These are phyloP conservation scores for Morinoia aosen DNA, from an alignment of 2,888 invertebrate species.

Conservation along the genomic window DNA sequence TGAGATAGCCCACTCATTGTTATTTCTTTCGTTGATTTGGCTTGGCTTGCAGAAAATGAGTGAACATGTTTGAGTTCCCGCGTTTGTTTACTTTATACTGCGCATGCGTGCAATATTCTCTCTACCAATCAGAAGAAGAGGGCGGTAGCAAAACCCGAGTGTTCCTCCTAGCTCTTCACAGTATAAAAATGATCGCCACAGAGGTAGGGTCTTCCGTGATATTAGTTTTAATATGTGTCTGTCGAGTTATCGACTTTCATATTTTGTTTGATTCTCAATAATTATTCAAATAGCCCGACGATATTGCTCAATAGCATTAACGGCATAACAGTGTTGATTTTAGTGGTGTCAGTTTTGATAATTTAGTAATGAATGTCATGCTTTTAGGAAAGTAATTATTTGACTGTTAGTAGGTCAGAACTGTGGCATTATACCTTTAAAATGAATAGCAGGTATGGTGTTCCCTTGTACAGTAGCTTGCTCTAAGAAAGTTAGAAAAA, in stretches of 20 bases:
- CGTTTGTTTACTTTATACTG: background rate
- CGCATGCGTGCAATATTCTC: conserved; percentile 25
- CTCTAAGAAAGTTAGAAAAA: background rate
- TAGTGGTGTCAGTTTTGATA: background rate
- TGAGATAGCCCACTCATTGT: no score
- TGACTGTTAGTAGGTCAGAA: background rate
- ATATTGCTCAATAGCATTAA: background rate
- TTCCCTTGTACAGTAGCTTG: background rate
- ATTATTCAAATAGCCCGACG: background rate
- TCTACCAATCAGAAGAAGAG: conserved; percentile 60
- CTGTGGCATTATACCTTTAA: background rate
- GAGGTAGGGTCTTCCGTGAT: conserved; percentile 58
- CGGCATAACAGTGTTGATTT: background rate
- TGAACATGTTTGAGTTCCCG: background rate
- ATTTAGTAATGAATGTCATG: background rate
- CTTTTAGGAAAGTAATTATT: background rate
- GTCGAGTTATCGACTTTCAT: conserved; percentile 56
- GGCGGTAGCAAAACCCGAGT: conserved; percentile 68
- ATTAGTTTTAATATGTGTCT: conserved; percentile 1
- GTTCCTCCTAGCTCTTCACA: conserved; percentile 69
- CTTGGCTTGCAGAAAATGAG: no score
- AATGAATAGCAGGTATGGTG: conserved; percentile 44
- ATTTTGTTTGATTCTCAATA: background rate
- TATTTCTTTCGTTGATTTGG: no score
- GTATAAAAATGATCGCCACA: conserved; percentile 68